Conservation (phyloP, 2,113 vertebrate species). For the Vanacampus margaritifer region DNA sequence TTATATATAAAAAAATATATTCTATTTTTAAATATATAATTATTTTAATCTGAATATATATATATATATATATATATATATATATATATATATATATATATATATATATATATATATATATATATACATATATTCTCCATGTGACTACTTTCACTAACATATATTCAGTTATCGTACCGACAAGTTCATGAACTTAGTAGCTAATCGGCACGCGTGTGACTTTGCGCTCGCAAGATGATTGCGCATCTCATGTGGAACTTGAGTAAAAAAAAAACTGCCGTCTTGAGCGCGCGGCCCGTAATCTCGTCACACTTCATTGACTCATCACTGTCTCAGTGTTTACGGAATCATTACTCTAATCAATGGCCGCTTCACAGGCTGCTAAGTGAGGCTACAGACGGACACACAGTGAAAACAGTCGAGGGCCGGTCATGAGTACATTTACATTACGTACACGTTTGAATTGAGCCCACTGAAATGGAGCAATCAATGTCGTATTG, state of each 20-base stretch:
- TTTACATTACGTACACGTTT: background rate
- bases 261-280: too few species aligned
- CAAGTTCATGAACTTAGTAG: background rate
- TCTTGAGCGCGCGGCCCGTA: background rate
- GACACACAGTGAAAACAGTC: background rate
- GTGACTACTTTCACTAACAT: background rate
- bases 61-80: too few species aligned
- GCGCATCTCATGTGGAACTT: background rate
- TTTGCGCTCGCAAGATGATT: background rate
- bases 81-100: too few species aligned
- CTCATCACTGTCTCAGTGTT: background rate
- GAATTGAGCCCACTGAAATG: background rate
- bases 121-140: background rate
- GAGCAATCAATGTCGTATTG: background rate
- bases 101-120: too few species aligned
- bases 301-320: background rate
- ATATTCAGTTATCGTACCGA: too few species aligned
- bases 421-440: background rate
- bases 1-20: too few species aligned
- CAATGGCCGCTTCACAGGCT: background rate
- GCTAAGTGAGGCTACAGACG: background rate
- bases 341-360: conserved; percentile 2
- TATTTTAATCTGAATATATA: background rate
- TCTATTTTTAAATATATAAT: too few species aligned
- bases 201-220: background rate